A percentile compares a stretch with the other conserved stretches of the same genome.
Evolutionary conservation across 2,113 vertebrate species (phyloP).

Genomic region (Illadopsis cleaveri): DNA sequence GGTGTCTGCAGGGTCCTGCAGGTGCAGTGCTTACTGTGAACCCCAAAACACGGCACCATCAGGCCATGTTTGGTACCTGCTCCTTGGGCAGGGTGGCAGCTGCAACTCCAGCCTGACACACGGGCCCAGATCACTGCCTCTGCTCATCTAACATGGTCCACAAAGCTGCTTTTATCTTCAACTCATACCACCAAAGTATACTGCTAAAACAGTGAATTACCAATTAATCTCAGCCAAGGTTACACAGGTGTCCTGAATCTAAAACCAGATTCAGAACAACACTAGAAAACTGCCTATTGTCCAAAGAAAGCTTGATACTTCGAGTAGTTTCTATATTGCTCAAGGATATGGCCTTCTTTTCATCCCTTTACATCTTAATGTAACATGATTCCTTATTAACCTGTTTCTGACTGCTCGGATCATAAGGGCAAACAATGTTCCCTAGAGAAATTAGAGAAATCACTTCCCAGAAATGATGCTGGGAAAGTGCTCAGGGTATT

Average conservation of each 20-base stretch:
- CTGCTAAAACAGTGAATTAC: not conserved
- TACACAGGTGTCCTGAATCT: not conserved
- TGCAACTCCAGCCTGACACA: accelerated
- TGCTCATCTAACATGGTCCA: not conserved
- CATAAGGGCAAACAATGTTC: not conserved
- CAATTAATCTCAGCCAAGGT: not conserved
- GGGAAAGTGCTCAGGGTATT: not conserved
- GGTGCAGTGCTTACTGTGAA: not conserved
- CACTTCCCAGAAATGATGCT: not conserved
- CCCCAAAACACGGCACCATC: not conserved
- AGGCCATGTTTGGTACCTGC: not conserved
- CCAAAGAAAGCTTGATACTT: not conserved
- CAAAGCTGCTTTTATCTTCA: not conserved
- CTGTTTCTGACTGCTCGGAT: not conserved
- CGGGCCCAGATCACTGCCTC: accelerated
- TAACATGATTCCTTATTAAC: not conserved
- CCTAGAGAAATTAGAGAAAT: not conserved
- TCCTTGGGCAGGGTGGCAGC: not conserved
- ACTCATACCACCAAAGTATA: not conserved
- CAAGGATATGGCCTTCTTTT: not conserved
- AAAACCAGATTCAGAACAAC: not conserved
- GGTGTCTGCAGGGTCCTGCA: accelerated
- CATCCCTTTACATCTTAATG: not conserved
- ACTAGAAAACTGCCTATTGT: not conserved
- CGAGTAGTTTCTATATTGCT: not conserved